Evolutionary conservation across 1,140 invertebrate genomes (phyloP).

Genomic region (Oryzaephilus surinamensis): DNA sequence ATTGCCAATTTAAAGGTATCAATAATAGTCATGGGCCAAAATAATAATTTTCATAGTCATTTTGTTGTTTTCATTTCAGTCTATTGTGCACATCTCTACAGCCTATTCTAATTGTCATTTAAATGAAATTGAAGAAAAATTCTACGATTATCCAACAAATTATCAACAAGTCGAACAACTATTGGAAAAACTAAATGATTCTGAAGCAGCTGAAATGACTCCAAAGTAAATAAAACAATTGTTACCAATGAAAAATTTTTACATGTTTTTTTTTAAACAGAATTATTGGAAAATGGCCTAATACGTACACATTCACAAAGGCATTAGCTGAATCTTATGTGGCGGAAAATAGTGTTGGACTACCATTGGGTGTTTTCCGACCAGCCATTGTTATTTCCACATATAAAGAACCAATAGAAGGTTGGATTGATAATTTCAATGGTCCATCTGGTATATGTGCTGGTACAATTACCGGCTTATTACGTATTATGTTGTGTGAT

Average conservation of each 20-base stretch:
- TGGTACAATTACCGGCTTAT: conserved; percentile 57
- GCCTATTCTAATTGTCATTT: conserved; percentile 48
- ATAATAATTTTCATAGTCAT: too few relatives aligned
- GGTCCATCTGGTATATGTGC: conserved; percentile 62
- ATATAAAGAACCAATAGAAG: conserved; percentile 39
- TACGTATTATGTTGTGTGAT: conserved; percentile 56
- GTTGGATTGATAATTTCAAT: conserved; percentile 82
- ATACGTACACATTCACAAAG: conserved; percentile 79
- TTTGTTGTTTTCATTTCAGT: conserved; percentile 35
- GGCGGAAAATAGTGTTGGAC: conserved; percentile 36
- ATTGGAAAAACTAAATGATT: conserved; percentile 33
- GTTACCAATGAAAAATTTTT: background rate
- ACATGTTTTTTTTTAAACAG: conserved; percentile 13
- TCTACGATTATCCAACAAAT: conserved; percentile 38
- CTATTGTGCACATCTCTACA: conserved; percentile 52
- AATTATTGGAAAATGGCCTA: conserved; percentile 50
- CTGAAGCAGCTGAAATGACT: conserved; percentile 30
- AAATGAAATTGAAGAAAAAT: conserved; percentile 42
- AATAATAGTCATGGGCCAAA: too few relatives aligned
- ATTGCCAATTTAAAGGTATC: conserved; percentile 49
- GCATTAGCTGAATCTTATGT: conserved; percentile 65
- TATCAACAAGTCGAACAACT: conserved; percentile 34
- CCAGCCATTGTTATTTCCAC: conserved; percentile 41
- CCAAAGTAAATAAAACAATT: conserved; percentile 31
- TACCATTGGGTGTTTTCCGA: conserved; percentile 58